Conservation (phyloP, 2,888 invertebrate genomes). For the Tetanocera ferruginea region DNA sequence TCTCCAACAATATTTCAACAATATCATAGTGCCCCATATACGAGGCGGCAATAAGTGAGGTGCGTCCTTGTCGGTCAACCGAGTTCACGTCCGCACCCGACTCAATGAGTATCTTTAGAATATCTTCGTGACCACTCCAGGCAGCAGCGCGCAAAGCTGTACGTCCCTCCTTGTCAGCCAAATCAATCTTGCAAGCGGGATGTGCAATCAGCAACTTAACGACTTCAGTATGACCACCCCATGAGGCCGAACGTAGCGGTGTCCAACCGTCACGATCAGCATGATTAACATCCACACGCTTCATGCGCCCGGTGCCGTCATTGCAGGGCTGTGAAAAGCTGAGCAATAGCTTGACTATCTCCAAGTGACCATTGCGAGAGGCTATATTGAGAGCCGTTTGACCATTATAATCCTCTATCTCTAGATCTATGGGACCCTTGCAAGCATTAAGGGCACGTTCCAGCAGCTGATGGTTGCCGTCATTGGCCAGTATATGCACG, state of each 20-base stretch:
- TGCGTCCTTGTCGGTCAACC: slow-evolving; percentile 91
- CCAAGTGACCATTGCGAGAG: slow-evolving; percentile 82
- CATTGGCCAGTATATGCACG: slow-evolving; percentile 82
- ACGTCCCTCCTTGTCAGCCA: slow-evolving; percentile 88
- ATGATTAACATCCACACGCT: slow-evolving; percentile 80
- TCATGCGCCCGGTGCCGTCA: slow-evolving; percentile 66
- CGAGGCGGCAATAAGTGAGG: slow-evolving; percentile 93
- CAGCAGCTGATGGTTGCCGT: slow-evolving; percentile 80
- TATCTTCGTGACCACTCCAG: slow-evolving; percentile 94
- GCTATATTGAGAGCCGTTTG: slow-evolving; percentile 90
- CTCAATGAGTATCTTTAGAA: slow-evolving; percentile 80
- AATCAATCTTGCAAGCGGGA: slow-evolving; percentile 84
- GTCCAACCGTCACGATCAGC: slow-evolving; percentile 92
- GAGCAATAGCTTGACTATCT: slow-evolving; percentile 77
- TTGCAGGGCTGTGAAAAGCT: slow-evolving; percentile 65
- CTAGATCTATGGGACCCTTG: slow-evolving; percentile 71
- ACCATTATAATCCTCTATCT: slow-evolving; percentile 81
- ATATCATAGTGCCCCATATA: slow-evolving; percentile 97
- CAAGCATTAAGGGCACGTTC: slow-evolving; percentile 76
- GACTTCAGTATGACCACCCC: slow-evolving; percentile 94
- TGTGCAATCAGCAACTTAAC: slow-evolving; percentile 83
- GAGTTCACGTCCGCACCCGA: slow-evolving; percentile 85
- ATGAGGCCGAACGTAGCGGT: slow-evolving; percentile 90
- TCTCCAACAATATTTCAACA: slow-evolving; percentile 84
- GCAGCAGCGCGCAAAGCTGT: slow-evolving; percentile 92